Base-by-base conservation (phyloP, 2,888 invertebrate species). In the Dione vanillae region DNA sequence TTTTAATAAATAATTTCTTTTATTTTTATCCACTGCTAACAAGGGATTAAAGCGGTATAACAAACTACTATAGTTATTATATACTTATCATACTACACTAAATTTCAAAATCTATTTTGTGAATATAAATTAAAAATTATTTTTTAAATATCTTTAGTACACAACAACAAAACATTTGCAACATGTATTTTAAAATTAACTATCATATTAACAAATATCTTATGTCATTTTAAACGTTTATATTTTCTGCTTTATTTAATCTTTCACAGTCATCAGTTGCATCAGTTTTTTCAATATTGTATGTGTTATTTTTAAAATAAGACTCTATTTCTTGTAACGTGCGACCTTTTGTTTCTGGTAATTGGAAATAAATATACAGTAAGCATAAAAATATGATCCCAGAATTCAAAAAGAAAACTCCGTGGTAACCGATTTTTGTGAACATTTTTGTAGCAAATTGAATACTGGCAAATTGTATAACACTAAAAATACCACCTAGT, bases 311-410 rank as follows among this genome's bases (percentile, higher is more conserved):
- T 41, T 79, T 80, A 20, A 82, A 80, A 69, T 74, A 79, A 54
- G 79, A 58, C 51, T 82, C 83, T 7, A 82, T 80, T 72, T 83
- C 81, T 59, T 81, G 80, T 56, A 83, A 65, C 8, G 80, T 82
- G 47, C 76, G 76, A 0, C 79, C 80, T 66, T 80, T 82, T 0
- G 82, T 83, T 73, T 83, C 82, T 0, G 82, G 81, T 61, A 83
- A 65, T 62, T 76, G 72, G 11, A 77, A 16, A 78, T 80, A 82
- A 6, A 83, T 64, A 52, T 77, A 80, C 0, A 68, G 41, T 0
- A 82, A 54, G 69, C 81, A 79, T 6, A 77, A 6, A 12, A 77
- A 76, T 11, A 78, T 72, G 1, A 80, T 45, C 0, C 16, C 41
- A 6, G 78, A 75, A 66, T 81, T 78, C 7, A 82, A 61, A 14